phyloP scores from a whole-genome alignment of 1,140 invertebrate genomes.

The Cylas formicarius region DNA sequence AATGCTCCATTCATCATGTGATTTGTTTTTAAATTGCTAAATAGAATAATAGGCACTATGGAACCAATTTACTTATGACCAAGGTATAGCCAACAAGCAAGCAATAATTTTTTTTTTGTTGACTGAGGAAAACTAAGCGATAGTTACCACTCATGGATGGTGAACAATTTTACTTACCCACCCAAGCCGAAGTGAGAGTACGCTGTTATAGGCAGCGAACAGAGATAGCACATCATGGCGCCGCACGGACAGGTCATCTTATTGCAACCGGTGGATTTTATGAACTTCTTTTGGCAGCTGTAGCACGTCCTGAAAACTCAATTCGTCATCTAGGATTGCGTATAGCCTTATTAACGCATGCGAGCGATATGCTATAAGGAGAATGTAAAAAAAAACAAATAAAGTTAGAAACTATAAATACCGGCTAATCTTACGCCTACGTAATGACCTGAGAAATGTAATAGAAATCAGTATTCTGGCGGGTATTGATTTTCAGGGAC shows the following conservation, averaged over 20 bases:
- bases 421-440: neutral
- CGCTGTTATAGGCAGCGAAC: conserved; percentile 48
- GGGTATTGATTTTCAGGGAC: too few species aligned
- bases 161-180: conserved; percentile 31
- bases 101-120: neutral
- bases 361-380: neutral
- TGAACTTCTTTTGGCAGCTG: conserved; percentile 51
- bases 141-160: neutral
- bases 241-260: conserved; percentile 65
- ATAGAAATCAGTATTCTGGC: neutral
- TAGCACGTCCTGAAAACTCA: conserved; percentile 54
- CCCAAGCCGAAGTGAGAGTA: conserved; percentile 57
- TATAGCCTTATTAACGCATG: neutral
- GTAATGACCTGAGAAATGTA: neutral
- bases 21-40: too few species aligned
- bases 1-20: too few species aligned
- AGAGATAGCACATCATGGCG: conserved; percentile 62
- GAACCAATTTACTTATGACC: too few species aligned
- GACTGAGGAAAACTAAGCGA: neutral
- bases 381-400: conserved; percentile 1
- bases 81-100: too few species aligned
- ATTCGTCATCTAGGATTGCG: conserved; percentile 14
- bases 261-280: conserved; percentile 63
- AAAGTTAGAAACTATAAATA: conserved; percentile 1
- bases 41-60: too few species aligned